Conservation (phyloP, 1,140 invertebrate species). For the Scylla paramamosain region DNA sequence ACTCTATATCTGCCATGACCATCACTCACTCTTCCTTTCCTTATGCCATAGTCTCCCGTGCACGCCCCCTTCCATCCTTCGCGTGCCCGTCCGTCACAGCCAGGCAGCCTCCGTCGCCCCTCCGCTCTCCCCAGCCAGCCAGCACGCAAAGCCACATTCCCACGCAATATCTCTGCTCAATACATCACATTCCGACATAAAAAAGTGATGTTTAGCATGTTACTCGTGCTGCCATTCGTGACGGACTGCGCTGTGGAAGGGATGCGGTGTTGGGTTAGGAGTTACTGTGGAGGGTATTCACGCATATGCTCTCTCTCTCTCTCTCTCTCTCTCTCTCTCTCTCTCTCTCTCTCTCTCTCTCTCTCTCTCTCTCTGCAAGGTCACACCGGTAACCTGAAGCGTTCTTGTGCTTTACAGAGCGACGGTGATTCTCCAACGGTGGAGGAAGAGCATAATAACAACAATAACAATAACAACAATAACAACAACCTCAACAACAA, state of each 20-base stretch:
- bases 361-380: background rate
- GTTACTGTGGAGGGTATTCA: background rate
- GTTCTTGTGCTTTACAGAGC: constrained; percentile 37
- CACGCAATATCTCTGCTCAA: background rate
- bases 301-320: background rate
- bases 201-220: background rate
- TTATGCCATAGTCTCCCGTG: background rate
- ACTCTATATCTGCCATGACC: background rate
- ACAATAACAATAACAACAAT: constrained; percentile 37
- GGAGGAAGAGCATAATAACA: constrained; percentile 33
- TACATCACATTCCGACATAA: background rate
- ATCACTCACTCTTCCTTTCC: background rate
- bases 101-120: background rate
- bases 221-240: background rate
- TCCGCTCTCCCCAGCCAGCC: background rate
- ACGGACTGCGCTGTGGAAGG: background rate
- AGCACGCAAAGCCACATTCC: constrained; percentile 27
- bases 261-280: background rate
- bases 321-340: too few species aligned
- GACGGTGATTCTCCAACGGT: background rate
- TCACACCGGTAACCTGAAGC: background rate
- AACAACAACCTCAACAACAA: constrained; percentile 54
- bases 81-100: background rate
- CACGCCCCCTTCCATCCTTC: background rate
- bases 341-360: too few species aligned